These are phyloP conservation scores for Syritta pipiens DNA, from an alignment of 2,888 invertebrate species.

Conservation along the genomic window DNA sequence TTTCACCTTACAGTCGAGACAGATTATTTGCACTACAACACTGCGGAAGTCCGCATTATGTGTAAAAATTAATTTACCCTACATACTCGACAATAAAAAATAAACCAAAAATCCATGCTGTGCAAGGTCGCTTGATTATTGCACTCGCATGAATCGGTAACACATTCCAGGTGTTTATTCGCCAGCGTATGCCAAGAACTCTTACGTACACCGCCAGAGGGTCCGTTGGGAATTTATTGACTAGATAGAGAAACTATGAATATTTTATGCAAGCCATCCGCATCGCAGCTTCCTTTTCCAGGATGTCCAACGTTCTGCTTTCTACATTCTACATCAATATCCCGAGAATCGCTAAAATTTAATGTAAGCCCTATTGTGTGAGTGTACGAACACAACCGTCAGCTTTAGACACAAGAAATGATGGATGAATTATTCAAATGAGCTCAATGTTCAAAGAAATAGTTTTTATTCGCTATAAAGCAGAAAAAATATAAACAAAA, in stretches of 20 bases:
- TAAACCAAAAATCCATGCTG: no score
- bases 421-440: conserved; percentile 21
- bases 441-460: conserved; percentile 8
- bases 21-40: no score
- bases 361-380: background rate
- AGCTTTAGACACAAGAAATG: background rate
- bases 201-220: background rate
- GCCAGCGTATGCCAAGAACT: background rate
- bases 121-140: conserved; percentile 14
- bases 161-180: conserved; percentile 35
- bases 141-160: conserved; percentile 4
- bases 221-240: conserved; percentile 3
- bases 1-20: no score
- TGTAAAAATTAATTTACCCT: no score
- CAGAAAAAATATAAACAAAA: no score
- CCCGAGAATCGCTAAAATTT: conserved; percentile 1
- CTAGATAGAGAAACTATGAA: conserved; percentile 26
- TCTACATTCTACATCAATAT: conserved; percentile 18
- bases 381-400: background rate
- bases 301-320: no score
- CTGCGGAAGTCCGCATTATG: no score
- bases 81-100: no score
- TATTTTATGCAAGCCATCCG: conserved; percentile 27
- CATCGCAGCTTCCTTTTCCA: conserved; percentile 1
- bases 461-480: conserved; percentile 12